These are phyloP conservation scores for Carassius carassius DNA, from an alignment of 2,113 vertebrate species.

Conservation along the genomic window DNA sequence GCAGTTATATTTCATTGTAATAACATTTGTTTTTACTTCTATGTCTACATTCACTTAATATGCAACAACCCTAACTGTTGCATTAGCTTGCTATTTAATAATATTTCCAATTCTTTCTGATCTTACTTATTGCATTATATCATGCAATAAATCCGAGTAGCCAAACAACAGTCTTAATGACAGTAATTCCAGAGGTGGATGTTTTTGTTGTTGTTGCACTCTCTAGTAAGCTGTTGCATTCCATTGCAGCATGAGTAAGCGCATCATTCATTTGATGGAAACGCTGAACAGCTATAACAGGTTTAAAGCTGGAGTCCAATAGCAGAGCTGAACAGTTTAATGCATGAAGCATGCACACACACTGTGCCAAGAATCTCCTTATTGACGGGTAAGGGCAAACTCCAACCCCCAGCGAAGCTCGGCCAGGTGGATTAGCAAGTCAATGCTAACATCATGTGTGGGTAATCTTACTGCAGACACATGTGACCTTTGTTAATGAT, in stretches of 20 bases:
- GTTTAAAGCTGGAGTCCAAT: constrained; percentile 44
- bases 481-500: constrained; percentile 74
- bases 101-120: not conserved
- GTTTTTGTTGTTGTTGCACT: not conserved
- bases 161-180: not conserved
- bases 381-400: constrained; percentile 65
- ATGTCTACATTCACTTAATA: not conserved
- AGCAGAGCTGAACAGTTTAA: constrained; percentile 63
- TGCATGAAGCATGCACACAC: constrained; percentile 34
- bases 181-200: not conserved
- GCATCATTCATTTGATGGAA: constrained; percentile 22
- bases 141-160: not conserved
- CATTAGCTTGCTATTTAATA: not conserved
- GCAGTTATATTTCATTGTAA: not conserved
- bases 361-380: constrained; percentile 34
- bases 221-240: constrained; percentile 13
- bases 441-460: constrained; percentile 69
- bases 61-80: not conserved
- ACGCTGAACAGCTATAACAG: constrained; percentile 37
- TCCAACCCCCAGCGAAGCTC: constrained; percentile 53
- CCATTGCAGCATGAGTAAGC: not conserved
- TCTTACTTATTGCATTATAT: not conserved
- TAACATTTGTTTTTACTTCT: not conserved
- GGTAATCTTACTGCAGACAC: constrained; percentile 72
- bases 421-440: constrained; percentile 73